A percentile compares a stretch with the other conserved stretches of the same genome.
Conservation (phyloP, 2,888 invertebrate species). For the Macrosoma leucophasiata region DNA sequence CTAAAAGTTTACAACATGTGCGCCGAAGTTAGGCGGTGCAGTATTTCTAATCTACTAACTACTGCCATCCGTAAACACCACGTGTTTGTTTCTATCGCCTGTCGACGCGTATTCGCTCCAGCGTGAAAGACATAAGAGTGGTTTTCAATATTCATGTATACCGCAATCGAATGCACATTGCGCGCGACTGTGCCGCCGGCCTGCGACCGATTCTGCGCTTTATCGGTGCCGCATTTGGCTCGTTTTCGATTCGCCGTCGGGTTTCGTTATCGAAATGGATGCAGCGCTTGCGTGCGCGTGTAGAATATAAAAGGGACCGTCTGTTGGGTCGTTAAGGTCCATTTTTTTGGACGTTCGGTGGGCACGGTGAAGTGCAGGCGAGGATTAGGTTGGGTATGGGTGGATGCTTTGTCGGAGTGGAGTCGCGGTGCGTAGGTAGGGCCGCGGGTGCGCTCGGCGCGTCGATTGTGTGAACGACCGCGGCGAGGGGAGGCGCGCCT, state of each 20-base stretch:
- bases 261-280: conserved; percentile 39
- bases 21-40: conserved; percentile 45
- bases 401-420: conserved; percentile 63
- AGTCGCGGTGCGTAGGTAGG: conserved; percentile 64
- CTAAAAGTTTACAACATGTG: conserved; percentile 56
- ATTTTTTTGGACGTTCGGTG: conserved; percentile 22
- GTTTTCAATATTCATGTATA: conserved; percentile 64
- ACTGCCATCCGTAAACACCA: conserved; percentile 64
- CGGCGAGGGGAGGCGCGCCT: conserved; percentile 60
- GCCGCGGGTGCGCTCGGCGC: conserved; percentile 48
- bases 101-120: conserved; percentile 54
- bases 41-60: conserved; percentile 47
- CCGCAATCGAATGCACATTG: conserved; percentile 61
- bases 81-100: conserved; percentile 37
- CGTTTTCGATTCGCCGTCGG: conserved; percentile 36
- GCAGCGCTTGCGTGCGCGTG: conserved; percentile 37
- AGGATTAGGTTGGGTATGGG: conserved; percentile 57
- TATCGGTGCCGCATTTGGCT: conserved; percentile 42
- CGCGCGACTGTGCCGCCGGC: conserved; percentile 33
- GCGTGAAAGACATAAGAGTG: conserved; percentile 55
- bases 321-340: conserved; percentile 28
- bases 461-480: conserved; percentile 72
- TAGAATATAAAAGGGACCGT: conserved; percentile 21
- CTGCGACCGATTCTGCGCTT: conserved; percentile 44
- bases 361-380: conserved; percentile 35